These are phyloP conservation scores for Microhierax caerulescens DNA, from an alignment of 2,797 vertebrate species.

Conservation along the genomic window DNA sequence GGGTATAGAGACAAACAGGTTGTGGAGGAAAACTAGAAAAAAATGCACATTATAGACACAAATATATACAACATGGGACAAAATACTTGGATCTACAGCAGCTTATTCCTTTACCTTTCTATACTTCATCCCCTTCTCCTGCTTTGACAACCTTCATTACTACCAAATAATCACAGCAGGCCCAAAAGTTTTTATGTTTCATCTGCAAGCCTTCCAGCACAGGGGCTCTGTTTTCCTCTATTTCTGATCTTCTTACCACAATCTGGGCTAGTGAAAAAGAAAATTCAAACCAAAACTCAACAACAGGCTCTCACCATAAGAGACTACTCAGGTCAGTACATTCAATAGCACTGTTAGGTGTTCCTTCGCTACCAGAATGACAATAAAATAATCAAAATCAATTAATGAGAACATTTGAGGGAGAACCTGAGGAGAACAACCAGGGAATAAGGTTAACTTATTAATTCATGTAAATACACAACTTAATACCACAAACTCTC, in stretches of 20 bases:
- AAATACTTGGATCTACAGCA: background rate
- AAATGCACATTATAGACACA: background rate
- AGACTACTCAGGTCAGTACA: background rate
- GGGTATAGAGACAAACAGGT: accelerated
- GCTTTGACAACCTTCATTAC: background rate
- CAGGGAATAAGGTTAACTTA: background rate
- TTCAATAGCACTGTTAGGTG: background rate
- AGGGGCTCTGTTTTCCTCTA: background rate
- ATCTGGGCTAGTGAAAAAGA: background rate
- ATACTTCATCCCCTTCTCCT: background rate
- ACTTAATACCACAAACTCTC: background rate
- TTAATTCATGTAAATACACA: background rate
- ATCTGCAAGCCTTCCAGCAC: background rate
- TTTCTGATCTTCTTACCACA: background rate
- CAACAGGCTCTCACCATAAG: background rate
- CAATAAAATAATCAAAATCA: background rate
- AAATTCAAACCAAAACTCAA: background rate
- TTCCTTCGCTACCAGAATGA: background rate
- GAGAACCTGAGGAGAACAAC: background rate
- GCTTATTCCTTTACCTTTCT: background rate
- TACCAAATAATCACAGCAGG: background rate
- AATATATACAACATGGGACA: background rate
- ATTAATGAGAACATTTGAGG: background rate
- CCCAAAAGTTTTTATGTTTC: background rate
- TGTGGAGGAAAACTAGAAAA: background rate